Evolutionary conservation across 2,888 invertebrate species (phyloP).

Genomic region (Drosophila meridionalis): DNA sequence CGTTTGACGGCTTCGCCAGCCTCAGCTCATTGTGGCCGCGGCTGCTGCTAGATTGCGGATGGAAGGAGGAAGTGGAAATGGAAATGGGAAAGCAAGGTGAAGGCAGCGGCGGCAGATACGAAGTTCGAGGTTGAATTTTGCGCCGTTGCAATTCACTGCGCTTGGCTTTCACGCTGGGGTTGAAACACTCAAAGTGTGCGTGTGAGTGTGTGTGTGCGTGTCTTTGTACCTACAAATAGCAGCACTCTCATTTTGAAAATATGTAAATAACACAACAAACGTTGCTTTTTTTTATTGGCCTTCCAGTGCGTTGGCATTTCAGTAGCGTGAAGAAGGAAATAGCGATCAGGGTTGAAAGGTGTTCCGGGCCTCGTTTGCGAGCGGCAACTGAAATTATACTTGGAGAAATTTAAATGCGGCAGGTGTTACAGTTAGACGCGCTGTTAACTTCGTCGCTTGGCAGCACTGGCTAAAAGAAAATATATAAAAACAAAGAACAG

Average conservation of each 20-base stretch:
- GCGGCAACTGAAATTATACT: slow-evolving; percentile 63
- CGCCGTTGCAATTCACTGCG: slow-evolving; percentile 74
- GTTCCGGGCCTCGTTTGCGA: slow-evolving; percentile 47
- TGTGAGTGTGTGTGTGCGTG: background rate
- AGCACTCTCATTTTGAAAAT: slow-evolving; percentile 64
- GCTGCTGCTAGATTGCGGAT: slow-evolving; percentile 31
- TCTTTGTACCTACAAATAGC: slow-evolving; percentile 44
- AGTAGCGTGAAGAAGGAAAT: slow-evolving; percentile 50
- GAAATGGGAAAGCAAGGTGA: slow-evolving; percentile 50
- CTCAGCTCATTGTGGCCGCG: slow-evolving; percentile 35
- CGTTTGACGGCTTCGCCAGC: slow-evolving; percentile 65
- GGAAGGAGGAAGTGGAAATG: slow-evolving; percentile 43
- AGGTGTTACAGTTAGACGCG: slow-evolving; percentile 68
- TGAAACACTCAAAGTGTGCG: slow-evolving; percentile 29
- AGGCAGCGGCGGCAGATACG: slow-evolving; percentile 26
- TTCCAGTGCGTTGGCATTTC: slow-evolving; percentile 68
- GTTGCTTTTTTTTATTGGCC: slow-evolving; percentile 27
- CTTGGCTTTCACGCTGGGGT: slow-evolving; percentile 61
- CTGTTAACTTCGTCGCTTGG: slow-evolving; percentile 33
- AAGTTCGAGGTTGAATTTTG: slow-evolving; percentile 39
- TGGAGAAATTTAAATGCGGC: slow-evolving; percentile 50
- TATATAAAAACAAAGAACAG: background rate
- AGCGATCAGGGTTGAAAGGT: slow-evolving; percentile 62
- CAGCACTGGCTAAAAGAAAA: slow-evolving; percentile 33
- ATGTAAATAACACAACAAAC: slow-evolving; percentile 63